Evolutionary conservation across 2,797 vertebrate genomes (phyloP), one percentile per base, ranked within the genome.

Genomic region (Hyperoplus immaculatus): DNA sequence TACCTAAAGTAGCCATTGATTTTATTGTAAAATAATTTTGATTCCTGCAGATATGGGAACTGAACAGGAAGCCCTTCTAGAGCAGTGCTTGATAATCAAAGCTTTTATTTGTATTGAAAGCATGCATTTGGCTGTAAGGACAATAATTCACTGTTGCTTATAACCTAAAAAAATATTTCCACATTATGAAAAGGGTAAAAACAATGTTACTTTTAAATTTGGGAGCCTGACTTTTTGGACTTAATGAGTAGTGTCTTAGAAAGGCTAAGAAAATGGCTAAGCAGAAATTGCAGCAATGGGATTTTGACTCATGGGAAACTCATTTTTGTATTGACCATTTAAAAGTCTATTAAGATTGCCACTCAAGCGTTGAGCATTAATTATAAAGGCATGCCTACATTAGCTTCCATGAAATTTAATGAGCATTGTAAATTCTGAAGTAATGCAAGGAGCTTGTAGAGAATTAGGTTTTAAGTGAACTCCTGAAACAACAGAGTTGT

Each of bases 401-500:
- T 93, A 94, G 93, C 92, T 89, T 92, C 89, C 87, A 86, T 94
- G 89, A 94, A 93, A 95, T 94, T 92, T 93, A 94, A 94, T 93
- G 90, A 94, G 89, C 87, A 93, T 78, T 77, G 88, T 88, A 83
- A 89, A 88, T 83, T 88, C 83, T 86, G 76, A 75, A 82, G 81
- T 77, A 83, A 78, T 72, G 75, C 75, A 81, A 67, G 63, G 61
- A 77, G 72, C 80, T 91, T 71, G 80, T 81, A 61, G 75, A 84
- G 77, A 89, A 82, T 80, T 53, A 63, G 50, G 58, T 71, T 88
- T 83, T 73, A 79, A 84, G 89, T 41, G 75, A 88, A 80, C 83
- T 88, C 90, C 80, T 83, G 75, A 85, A 83, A 91, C 80, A 88
- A 78, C 81, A 68, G 15, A 29, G 43, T 67, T 39, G 77, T 86